Evolutionary conservation across 1,140 invertebrate genomes (phyloP).

Genomic region (Scaptomyza pallida): DNA sequence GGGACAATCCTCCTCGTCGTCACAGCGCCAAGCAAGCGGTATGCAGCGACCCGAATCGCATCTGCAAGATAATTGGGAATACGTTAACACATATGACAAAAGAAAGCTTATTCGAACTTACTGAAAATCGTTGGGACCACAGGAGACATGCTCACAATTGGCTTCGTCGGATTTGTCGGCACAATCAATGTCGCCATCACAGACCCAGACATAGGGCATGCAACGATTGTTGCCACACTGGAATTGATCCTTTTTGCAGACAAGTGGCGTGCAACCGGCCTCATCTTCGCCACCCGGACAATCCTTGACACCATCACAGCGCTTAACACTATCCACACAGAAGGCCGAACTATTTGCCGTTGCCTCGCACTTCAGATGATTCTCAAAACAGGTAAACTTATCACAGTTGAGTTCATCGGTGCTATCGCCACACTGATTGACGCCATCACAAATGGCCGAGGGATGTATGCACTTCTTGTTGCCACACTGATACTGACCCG

Average conservation of each 20-base stretch:
- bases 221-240: constrained; percentile 89
- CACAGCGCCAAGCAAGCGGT: constrained; percentile 92
- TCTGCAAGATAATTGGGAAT: constrained; percentile 48
- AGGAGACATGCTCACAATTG: constrained; percentile 86
- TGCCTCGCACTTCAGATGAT: constrained; percentile 75
- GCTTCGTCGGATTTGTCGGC: constrained; percentile 88
- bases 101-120: constrained; percentile 56
- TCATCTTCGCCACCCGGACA: constrained; percentile 90
- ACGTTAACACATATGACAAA: too few relatives aligned
- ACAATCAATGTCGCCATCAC: constrained; percentile 91
- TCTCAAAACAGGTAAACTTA: constrained; percentile 83
- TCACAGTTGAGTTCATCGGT: constrained; percentile 88
- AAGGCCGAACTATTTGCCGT: constrained; percentile 69
- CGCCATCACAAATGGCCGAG: constrained; percentile 88
- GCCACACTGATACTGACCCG: constrained; percentile 91
- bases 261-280: constrained; percentile 83
- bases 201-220: constrained; percentile 91
- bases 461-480: constrained; percentile 88
- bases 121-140: constrained; percentile 84
- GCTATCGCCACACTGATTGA: constrained; percentile 87
- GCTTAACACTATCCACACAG: constrained; percentile 75
- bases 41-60: constrained; percentile 90
- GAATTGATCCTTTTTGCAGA: constrained; percentile 88
- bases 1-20: constrained; percentile 89
- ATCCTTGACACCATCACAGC: constrained; percentile 86